Conservation (phyloP, 2,888 invertebrate species). For the Diplolepis rosae region DNA sequence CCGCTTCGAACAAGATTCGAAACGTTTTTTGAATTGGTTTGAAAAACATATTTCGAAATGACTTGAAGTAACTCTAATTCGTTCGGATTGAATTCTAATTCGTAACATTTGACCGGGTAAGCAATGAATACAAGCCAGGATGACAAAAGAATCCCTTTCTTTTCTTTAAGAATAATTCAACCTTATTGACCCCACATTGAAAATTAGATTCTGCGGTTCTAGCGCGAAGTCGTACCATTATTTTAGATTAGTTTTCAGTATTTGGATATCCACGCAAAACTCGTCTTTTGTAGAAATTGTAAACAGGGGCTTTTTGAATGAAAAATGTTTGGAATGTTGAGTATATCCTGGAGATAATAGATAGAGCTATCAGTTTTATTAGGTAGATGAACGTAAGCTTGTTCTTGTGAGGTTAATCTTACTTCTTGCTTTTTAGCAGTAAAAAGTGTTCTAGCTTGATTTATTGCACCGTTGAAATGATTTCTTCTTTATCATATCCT, state of each 20-base stretch:
- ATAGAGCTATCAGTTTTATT: not conserved
- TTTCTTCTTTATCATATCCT: constrained; percentile 36
- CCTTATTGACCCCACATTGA: not conserved
- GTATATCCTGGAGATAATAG: not conserved
- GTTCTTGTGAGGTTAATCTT: constrained; percentile 2
- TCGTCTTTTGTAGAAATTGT: not conserved
- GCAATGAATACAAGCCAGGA: not conserved
- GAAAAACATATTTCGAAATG: too few relatives aligned
- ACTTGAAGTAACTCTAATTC: too few relatives aligned
- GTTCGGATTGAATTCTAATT: too few relatives aligned
- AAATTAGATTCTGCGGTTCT: not conserved
- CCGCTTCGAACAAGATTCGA: too few relatives aligned
- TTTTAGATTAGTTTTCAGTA: not conserved
- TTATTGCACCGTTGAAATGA: constrained; percentile 34
- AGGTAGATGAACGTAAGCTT: not conserved
- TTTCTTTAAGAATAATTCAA: constrained; percentile 15
- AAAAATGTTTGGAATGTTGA: not conserved
- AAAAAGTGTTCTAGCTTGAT: constrained; percentile 34
- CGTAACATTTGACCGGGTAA: too few relatives aligned
- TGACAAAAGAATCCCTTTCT: constrained; percentile 1
- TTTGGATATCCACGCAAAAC: not conserved
- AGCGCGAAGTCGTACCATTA: not conserved
- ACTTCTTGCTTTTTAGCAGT: not conserved
- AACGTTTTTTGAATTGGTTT: too few relatives aligned
- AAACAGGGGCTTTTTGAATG: not conserved